These are phyloP conservation scores for Taenioides sp. DNA, from an alignment of 2,797 vertebrate species.

Conservation along the genomic window DNA sequence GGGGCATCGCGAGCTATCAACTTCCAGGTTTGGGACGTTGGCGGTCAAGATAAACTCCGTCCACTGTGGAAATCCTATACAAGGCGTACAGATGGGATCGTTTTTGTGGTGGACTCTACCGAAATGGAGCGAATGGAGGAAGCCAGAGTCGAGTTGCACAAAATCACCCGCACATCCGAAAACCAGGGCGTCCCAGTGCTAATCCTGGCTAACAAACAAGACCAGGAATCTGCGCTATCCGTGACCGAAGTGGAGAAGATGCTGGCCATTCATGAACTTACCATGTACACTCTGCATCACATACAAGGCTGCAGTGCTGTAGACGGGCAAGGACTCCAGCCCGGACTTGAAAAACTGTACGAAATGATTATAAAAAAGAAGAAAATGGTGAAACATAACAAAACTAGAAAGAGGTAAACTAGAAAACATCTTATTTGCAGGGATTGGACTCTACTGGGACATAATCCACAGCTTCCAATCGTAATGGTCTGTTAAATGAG, in stretches of 20 bases:
- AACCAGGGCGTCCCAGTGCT: conserved; percentile 89
- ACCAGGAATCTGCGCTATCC: conserved; percentile 77
- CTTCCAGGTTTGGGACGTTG: conserved; percentile 91
- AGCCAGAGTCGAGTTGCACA: conserved; percentile 87
- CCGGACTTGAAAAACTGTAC: conserved; percentile 85
- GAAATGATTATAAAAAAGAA: conserved; percentile 90
- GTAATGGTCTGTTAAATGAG: conserved; percentile 47
- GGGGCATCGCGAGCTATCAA: conserved; percentile 79
- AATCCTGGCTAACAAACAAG: conserved; percentile 90
- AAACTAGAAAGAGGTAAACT: conserved; percentile 81
- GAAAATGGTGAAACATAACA: conserved; percentile 81
- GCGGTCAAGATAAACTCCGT: conserved; percentile 88
- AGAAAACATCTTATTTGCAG: not conserved
- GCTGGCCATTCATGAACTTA: conserved; percentile 83
- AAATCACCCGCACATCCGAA: conserved; percentile 85
- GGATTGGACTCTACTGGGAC: conserved; percentile 28
- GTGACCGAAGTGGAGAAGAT: conserved; percentile 84
- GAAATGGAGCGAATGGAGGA: conserved; percentile 88
- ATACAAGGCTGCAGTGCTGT: conserved; percentile 88
- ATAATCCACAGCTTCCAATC: conserved; percentile 46
- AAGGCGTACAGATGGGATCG: conserved; percentile 85
- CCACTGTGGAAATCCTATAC: conserved; percentile 92
- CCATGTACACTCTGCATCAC: conserved; percentile 77
- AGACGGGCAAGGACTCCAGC: conserved; percentile 85
- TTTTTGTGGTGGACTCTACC: conserved; percentile 87